These are phyloP conservation scores for Melitaea athalia DNA, from an alignment of 2,888 invertebrate genomes.

Conservation along the genomic window DNA sequence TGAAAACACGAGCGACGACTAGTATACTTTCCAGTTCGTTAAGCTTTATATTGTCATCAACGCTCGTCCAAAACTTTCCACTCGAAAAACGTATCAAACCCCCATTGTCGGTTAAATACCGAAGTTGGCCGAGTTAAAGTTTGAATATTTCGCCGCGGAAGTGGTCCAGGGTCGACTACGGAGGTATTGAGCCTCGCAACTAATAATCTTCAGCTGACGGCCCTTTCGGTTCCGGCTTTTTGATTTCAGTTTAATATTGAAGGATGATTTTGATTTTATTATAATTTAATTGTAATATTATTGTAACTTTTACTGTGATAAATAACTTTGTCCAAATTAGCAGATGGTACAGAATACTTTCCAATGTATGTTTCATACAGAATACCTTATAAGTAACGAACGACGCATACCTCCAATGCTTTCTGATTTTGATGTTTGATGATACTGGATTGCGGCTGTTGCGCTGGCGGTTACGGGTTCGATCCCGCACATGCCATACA, in stretches of 20 bases:
- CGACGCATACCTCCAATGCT: too few relatives aligned
- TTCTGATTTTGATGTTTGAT: too few relatives aligned
- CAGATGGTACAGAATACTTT: too few relatives aligned
- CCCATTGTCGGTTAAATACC: constrained; percentile 19
- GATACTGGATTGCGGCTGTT: too few relatives aligned
- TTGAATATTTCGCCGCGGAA: constrained; percentile 20
- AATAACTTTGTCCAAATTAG: too few relatives aligned
- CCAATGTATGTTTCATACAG: too few relatives aligned
- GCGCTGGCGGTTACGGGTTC: too few relatives aligned
- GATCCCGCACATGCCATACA: too few relatives aligned
- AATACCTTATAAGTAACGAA: too few relatives aligned
- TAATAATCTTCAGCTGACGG: constrained; percentile 30
- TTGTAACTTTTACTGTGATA: too few relatives aligned
- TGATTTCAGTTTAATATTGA: constrained; percentile 11
- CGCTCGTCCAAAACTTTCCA: constrained; percentile 8
- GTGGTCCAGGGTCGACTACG: constrained; percentile 14
- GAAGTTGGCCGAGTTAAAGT: constrained; percentile 25
- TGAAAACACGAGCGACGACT: not conserved
- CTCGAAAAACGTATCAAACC: constrained; percentile 24
- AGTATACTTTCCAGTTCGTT: not conserved
- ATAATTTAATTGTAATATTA: too few relatives aligned
- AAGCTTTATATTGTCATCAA: not conserved
- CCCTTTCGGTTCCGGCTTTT: constrained; percentile 12
- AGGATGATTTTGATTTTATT: not conserved
- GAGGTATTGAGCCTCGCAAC: constrained; percentile 19